Percentiles rank a stretch among this genome's conserved stretches.
phyloP scores from a whole-genome alignment of 2,888 invertebrate genomes.

The Sceliomorpha sp. region DNA sequence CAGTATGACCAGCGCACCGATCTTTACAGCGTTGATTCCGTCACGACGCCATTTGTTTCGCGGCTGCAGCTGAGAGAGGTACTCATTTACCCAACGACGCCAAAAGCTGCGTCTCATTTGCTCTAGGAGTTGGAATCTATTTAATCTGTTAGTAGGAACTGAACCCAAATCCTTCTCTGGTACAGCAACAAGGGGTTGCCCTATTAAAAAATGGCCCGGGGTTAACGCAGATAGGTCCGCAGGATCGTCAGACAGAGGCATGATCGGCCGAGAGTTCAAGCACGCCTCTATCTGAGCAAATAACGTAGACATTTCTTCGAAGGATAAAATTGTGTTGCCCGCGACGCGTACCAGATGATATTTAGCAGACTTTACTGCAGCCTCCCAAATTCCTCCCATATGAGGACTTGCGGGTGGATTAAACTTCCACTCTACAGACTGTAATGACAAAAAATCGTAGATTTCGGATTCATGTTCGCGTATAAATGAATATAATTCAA shows the following conservation, averaged over 20 bases:
- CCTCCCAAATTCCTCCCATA: slow-evolving; percentile 67
- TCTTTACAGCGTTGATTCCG: too few species aligned
- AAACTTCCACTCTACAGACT: slow-evolving; percentile 59
- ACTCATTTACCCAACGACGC: not conserved
- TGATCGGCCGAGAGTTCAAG: slow-evolving; percentile 51
- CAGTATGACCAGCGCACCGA: too few species aligned
- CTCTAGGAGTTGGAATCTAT: too few species aligned
- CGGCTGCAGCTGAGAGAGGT: not conserved
- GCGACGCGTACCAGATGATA: slow-evolving; percentile 57
- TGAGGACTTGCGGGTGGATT: slow-evolving; percentile 61
- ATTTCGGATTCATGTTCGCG: slow-evolving; percentile 1
- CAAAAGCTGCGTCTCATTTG: not conserved
- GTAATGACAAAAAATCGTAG: slow-evolving; percentile 12
- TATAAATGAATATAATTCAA: slow-evolving; percentile 18
- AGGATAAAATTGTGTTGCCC: slow-evolving; percentile 53
- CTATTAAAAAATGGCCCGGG: slow-evolving; percentile 56
- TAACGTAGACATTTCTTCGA: slow-evolving; percentile 60
- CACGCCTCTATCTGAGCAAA: slow-evolving; percentile 52
- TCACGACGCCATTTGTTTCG: too few species aligned
- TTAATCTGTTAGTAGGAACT: not conserved
- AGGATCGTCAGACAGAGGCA: slow-evolving; percentile 41
- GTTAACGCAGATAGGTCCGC: slow-evolving; percentile 50
- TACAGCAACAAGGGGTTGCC: not conserved
- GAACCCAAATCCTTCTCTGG: not conserved
- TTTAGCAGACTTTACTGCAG: slow-evolving; percentile 66